These are phyloP conservation scores for Mallotus villosus DNA, from an alignment of 2,797 vertebrate species.

Conservation along the genomic window DNA sequence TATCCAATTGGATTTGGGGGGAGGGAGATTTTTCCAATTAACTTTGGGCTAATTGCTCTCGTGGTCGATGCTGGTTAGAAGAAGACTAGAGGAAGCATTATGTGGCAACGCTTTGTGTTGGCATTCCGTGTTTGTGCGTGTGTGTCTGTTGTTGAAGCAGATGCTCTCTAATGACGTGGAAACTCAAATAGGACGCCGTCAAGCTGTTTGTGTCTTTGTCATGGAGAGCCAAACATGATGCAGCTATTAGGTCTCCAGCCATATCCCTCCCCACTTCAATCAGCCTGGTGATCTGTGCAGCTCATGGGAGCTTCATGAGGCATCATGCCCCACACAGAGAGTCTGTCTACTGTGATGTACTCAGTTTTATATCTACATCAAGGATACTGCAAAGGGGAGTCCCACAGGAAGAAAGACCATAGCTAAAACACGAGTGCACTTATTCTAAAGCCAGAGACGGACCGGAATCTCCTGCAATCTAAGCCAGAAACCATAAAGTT, in stretches of 20 bases:
- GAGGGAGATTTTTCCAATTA: constrained; percentile 67
- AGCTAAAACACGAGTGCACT: background rate
- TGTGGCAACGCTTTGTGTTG: constrained; percentile 14
- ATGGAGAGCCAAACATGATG: constrained; percentile 7
- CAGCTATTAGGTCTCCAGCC: background rate
- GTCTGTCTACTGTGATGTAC: background rate
- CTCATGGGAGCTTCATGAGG: constrained; percentile 11
- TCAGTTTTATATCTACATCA: background rate
- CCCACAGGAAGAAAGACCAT: background rate
- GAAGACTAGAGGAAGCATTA: constrained; percentile 45
- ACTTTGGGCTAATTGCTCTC: constrained; percentile 68
- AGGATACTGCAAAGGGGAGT: background rate
- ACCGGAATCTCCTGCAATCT: too few species aligned
- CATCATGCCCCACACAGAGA: background rate
- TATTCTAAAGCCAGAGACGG: background rate
- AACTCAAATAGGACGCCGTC: constrained; percentile 12
- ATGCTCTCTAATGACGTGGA: constrained; percentile 9
- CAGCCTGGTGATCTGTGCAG: background rate
- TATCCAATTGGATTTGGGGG: constrained; percentile 58
- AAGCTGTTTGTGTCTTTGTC: background rate
- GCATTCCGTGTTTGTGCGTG: too few species aligned
- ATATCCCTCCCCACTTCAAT: constrained; percentile 9
- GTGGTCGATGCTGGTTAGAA: constrained; percentile 42
- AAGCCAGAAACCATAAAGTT: too few species aligned
- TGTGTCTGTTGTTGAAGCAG: constrained; percentile 16